These are phyloP conservation scores for Lepus townsendii DNA, from an alignment of 2,797 vertebrate species.

Conservation along the genomic window DNA sequence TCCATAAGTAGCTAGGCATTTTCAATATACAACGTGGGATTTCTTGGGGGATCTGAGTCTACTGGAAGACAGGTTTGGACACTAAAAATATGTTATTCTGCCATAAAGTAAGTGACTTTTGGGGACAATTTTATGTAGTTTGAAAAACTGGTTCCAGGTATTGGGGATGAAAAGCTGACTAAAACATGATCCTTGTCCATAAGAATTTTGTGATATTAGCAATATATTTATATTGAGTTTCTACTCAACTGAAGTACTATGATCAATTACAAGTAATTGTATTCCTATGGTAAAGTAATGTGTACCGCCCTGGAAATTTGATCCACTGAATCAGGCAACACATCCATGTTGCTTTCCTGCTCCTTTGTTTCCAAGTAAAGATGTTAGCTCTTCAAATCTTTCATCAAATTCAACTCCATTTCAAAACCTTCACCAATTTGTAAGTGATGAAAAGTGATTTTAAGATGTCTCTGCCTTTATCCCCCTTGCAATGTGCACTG, in stretches of 20 bases:
- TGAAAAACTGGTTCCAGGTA: background rate
- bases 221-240: background rate
- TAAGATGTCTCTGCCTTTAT: constrained; percentile 8
- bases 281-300: fast-evolving
- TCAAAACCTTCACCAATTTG: constrained; percentile 8
- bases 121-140: background rate
- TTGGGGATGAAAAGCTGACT: background rate
- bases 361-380: background rate
- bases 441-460: constrained; percentile 54
- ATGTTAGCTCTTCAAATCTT: constrained; percentile 10
- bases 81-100: background rate
- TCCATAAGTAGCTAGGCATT: background rate
- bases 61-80: background rate
- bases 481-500: background rate
- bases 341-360: background rate
- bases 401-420: background rate
- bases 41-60: background rate
- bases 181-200: background rate
- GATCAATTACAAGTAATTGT: background rate
- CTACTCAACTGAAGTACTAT: background rate
- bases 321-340: background rate
- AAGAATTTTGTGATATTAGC: background rate
- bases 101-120: background rate
- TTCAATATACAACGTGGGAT: background rate
- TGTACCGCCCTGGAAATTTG: background rate